These are phyloP conservation scores for Cebidichthys violaceus DNA, from an alignment of 2,113 vertebrate genomes.

Conservation along the genomic window DNA sequence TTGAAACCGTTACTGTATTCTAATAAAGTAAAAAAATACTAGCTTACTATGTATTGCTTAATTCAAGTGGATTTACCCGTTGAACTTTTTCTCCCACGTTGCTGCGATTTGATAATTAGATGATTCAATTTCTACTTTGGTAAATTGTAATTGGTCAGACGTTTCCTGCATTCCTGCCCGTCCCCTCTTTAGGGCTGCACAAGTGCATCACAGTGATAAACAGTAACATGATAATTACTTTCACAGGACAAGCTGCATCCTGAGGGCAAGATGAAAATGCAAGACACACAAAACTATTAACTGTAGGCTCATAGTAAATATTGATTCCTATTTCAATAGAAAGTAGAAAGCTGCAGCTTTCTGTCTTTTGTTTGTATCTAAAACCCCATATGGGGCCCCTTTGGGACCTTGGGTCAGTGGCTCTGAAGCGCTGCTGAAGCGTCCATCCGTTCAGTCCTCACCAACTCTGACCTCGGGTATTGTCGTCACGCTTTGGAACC, in stretches of 20 bases:
- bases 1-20: neutral
- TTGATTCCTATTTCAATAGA: neutral
- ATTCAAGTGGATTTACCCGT: slow-evolving; percentile 1
- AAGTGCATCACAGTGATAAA: neutral
- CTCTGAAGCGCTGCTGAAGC: neutral
- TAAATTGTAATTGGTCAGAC: slow-evolving; percentile 11
- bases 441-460: slow-evolving; percentile 17
- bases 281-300: neutral
- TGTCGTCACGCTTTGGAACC: slow-evolving; percentile 8
- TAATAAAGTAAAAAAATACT: neutral
- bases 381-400: neutral
- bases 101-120: slow-evolving; percentile 7
- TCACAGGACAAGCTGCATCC: slow-evolving; percentile 9
- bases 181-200: slow-evolving; percentile 2
- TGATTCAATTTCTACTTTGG: slow-evolving; percentile 9
- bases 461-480: neutral
- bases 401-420: neutral
- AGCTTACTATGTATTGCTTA: neutral
- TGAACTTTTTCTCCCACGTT: slow-evolving; percentile 4
- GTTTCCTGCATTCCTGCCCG: neutral
- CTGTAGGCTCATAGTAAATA: neutral
- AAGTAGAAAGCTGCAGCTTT: neutral
- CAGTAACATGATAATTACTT: slow-evolving; percentile 2
- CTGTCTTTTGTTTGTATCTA: neutral
- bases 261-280: slow-evolving; percentile 1